These are phyloP conservation scores for Lycia hirtaria DNA, from an alignment of 2,888 invertebrate genomes.

Conservation along the genomic window DNA sequence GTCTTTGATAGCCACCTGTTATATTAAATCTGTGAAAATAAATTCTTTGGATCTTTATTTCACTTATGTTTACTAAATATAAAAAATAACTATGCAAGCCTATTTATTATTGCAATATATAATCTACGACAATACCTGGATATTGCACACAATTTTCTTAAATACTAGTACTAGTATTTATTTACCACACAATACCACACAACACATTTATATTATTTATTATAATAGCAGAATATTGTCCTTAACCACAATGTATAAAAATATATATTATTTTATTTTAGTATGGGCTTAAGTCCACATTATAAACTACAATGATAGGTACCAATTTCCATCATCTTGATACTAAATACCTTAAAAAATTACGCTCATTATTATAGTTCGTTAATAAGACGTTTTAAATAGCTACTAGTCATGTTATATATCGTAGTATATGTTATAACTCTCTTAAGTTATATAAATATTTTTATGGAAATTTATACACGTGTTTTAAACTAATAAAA, in stretches of 20 bases:
- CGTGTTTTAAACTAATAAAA: too few species aligned
- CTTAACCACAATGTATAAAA: conserved; percentile 29
- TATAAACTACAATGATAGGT: too few species aligned
- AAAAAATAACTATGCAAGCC: too few species aligned
- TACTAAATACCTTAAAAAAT: not conserved
- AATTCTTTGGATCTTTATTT: too few species aligned
- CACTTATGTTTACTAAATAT: too few species aligned
- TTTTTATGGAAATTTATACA: too few species aligned
- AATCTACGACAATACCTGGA: not conserved
- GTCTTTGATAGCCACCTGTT: too few species aligned
- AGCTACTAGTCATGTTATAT: too few species aligned
- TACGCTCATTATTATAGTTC: conserved; percentile 4
- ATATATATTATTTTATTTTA: conserved; percentile 17
- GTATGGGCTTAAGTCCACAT: not conserved
- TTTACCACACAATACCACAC: too few species aligned
- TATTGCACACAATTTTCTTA: not conserved
- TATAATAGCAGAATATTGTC: conserved; percentile 26
- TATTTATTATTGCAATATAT: not conserved
- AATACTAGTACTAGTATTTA: not conserved
- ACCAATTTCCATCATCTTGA: not conserved
- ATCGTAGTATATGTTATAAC: conserved; percentile 34
- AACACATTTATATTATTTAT: not conserved
- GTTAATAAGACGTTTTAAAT: too few species aligned
- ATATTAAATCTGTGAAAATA: too few species aligned
- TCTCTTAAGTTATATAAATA: not conserved